Evolutionary conservation across 1,140 invertebrate species (phyloP).

Genomic region (Sycophila sp.): DNA sequence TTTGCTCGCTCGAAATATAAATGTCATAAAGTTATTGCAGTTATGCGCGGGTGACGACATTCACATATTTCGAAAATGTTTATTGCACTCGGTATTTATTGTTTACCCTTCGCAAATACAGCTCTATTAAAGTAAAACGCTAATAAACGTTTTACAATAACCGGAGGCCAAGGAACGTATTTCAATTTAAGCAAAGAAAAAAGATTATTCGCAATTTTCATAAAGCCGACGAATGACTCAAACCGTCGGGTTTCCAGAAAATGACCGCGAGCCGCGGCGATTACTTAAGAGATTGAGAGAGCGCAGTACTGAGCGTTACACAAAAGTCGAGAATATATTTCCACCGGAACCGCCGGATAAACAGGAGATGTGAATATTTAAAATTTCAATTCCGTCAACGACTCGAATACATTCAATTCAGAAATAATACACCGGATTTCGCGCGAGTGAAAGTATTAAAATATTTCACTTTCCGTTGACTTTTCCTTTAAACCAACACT

Average conservation of each 20-base stretch:
- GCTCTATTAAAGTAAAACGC: too few species aligned
- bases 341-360: not conserved
- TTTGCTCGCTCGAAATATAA: too few species aligned
- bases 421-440: too few species aligned
- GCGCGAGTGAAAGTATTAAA: not conserved
- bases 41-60: too few species aligned
- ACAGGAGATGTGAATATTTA: conserved; percentile 9
- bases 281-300: not conserved
- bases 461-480: not conserved
- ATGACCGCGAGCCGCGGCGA: not conserved
- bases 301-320: not conserved
- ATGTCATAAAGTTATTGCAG: too few species aligned
- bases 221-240: not conserved
- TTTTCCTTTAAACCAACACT: not conserved
- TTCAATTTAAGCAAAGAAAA: conserved; percentile 6
- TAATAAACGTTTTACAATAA: too few species aligned
- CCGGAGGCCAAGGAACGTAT: not conserved
- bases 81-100: too few species aligned
- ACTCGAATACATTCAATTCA: not conserved
- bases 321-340: not conserved
- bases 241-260: not conserved
- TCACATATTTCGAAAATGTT: too few species aligned
- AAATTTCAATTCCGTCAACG: not conserved
- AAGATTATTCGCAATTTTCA: too few species aligned
- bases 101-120: too few species aligned